Evolutionary conservation across 2,113 vertebrate genomes (phyloP).

Genomic region (Bombycilla garrulus): DNA sequence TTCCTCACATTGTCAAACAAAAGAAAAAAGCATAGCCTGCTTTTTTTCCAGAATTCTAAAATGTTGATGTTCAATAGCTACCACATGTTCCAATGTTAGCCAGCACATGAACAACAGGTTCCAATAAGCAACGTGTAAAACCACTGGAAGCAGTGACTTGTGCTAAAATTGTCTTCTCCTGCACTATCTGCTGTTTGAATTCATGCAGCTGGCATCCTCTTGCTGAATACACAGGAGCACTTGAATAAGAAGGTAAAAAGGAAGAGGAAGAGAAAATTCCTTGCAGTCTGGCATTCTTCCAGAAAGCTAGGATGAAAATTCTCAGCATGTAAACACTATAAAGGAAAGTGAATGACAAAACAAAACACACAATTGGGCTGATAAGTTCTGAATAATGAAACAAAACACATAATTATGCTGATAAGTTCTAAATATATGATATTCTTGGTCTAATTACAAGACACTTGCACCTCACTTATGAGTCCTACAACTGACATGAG

Average conservation of each 20-base stretch:
- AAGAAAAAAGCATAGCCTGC: not conserved
- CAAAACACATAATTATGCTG: not conserved
- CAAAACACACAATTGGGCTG: not conserved
- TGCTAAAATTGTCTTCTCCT: not conserved
- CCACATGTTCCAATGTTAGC: not conserved
- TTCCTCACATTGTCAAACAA: not conserved
- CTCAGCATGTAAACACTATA: not conserved
- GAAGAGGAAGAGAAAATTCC: not conserved
- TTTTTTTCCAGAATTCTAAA: not conserved
- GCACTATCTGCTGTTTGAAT: not conserved
- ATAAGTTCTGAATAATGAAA: not conserved
- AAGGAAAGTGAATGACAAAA: not conserved
- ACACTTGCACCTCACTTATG: not conserved
- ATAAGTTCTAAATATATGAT: not conserved
- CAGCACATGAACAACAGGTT: not conserved
- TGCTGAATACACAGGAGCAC: not conserved
- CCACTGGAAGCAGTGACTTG: not conserved
- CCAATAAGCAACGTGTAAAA: not conserved
- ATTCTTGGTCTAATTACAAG: not conserved
- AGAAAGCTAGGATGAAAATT: not conserved
- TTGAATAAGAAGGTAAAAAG: not conserved
- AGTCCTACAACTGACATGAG: not conserved
- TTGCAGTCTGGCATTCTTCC: not conserved
- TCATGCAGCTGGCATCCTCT: not conserved
- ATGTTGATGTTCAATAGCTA: not conserved